Evolutionary conservation across 2,797 vertebrate genomes (phyloP), one percentile per base, ranked within the genome.

Genomic region (Cossypha dichroa): DNA sequence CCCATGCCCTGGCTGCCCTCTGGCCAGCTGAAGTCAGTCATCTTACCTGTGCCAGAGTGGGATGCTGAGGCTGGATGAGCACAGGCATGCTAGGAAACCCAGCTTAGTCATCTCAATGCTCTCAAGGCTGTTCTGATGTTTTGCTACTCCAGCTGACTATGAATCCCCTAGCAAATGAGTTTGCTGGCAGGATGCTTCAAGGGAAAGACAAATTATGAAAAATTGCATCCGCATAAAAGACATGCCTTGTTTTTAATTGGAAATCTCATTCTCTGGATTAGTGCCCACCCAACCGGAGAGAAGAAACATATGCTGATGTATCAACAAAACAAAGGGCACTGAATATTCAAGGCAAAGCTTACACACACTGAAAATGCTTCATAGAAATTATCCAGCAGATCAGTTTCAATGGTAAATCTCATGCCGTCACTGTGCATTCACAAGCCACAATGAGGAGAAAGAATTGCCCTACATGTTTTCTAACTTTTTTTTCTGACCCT

Each of bases 191-290:
- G 28, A 55, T 87, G 58, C 54, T 94, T 94, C 68, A 60, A 60
- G 62, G 69, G 73, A 81, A 84, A 93, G 85, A 69, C 22, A 77
- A 41, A 72, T 86, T 93, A 73, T 85, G 59, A 89, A 48, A 87
- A 91, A 93, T 68, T 72, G 56, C 48, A n/a, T 75, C 89, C 9
- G 0, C 62, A 36, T 66, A 66, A 54, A 79, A 91, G 28, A 88
- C 46, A 49, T 68, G 66, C 60, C 83, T 90, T 81, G 48, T 94
- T 90, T 94, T 93, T 90, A 93, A 94, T 95, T 83, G 56, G 69
- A 92, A 93, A 82, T 88, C 64, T 92, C 81, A 92, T 95, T 96
- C 64, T 90, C 60, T 95, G 92, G 92, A 89, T 95, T 92, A 94
- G 68, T 88, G 81, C 93, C 94, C 87, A 72, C 75, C 95, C 92